These are phyloP conservation scores for Crotalus viridis DNA, from an alignment of 2,113 vertebrate species.

Conservation along the genomic window DNA sequence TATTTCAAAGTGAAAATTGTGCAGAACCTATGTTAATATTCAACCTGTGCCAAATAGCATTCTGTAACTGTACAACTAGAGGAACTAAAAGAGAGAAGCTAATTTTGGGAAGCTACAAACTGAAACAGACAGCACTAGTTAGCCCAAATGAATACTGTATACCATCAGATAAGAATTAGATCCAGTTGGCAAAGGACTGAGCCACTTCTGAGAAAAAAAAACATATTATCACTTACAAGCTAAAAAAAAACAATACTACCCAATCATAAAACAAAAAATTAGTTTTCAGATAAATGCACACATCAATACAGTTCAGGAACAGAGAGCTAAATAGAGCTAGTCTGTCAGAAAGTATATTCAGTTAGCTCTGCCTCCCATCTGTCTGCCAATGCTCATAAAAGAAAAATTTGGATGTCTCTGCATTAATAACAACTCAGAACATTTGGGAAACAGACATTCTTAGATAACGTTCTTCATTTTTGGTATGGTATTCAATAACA, in stretches of 20 bases:
- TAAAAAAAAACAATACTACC: not conserved
- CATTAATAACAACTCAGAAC: not conserved
- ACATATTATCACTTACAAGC: not conserved
- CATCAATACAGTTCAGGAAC: not conserved
- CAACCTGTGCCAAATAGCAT: not conserved
- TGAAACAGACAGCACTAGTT: not conserved
- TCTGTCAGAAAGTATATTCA: not conserved
- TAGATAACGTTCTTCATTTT: not conserved
- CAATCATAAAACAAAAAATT: not conserved
- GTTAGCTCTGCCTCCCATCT: not conserved
- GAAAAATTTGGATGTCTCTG: not conserved
- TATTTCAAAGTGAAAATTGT: not conserved
- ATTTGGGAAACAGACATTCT: not conserved
- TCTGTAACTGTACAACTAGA: not conserved
- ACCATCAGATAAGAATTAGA: not conserved
- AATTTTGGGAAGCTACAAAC: not conserved
- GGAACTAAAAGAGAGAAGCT: not conserved
- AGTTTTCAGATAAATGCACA: not conserved
- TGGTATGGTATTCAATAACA: not conserved
- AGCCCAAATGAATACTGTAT: not conserved
- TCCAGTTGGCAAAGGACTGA: not conserved
- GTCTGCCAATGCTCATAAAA: not conserved
- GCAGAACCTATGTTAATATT: not conserved
- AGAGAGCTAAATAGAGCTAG: not conserved
- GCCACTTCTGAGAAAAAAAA: not conserved